Conservation (phyloP, 2,113 vertebrate genomes). For the Mohoua ochrocephala region DNA sequence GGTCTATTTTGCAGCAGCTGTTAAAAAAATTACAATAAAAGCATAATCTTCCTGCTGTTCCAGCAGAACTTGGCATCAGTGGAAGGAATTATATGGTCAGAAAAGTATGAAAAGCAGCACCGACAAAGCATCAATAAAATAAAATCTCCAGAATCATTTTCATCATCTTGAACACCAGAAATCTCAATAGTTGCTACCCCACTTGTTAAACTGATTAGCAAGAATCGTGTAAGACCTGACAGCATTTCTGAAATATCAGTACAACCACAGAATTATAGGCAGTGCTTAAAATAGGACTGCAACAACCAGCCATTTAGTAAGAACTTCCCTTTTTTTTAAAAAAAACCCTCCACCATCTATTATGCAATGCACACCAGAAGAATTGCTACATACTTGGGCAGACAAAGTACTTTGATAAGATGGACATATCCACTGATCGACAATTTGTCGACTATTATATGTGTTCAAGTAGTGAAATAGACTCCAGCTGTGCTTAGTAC, state of each 20-base stretch:
- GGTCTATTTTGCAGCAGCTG: background rate
- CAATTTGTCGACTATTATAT: conserved; percentile 30
- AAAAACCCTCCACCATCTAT: background rate
- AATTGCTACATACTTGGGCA: background rate
- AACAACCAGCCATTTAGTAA: background rate
- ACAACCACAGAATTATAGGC: background rate
- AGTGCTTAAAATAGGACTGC: background rate
- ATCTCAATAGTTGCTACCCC: background rate
- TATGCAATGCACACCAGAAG: background rate
- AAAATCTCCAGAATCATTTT: background rate
- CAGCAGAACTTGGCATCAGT: background rate
- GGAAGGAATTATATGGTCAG: background rate
- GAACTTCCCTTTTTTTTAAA: background rate
- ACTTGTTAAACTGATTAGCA: background rate
- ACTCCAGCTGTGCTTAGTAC: conserved; percentile 45
- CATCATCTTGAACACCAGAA: background rate
- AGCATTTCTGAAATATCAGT: background rate
- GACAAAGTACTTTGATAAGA: conserved; percentile 13
- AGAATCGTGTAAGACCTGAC: background rate
- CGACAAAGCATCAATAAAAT: background rate
- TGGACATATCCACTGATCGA: conserved; percentile 19
- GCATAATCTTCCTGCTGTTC: background rate
- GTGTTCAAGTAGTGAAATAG: conserved; percentile 35
- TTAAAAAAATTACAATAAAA: background rate
- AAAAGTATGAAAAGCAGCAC: background rate